phyloP scores from a whole-genome alignment of 2,113 vertebrate genomes.

The Mola mola region DNA sequence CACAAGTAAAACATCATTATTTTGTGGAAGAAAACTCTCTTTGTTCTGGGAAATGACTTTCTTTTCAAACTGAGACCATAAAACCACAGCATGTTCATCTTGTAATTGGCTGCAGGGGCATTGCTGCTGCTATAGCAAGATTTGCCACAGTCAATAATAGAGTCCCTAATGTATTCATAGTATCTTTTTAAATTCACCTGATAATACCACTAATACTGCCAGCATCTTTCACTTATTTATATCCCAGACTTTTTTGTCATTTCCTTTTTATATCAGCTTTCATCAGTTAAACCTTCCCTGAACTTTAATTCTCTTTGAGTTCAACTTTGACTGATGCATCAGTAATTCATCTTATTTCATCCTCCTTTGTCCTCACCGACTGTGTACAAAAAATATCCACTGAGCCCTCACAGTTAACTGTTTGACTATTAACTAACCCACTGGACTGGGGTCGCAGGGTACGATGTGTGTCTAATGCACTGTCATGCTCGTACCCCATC shows the following conservation, averaged over 20 bases:
- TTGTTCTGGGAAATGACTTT: background rate
- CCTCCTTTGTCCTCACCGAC: no score
- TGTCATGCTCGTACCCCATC: constrained; percentile 23
- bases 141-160: background rate
- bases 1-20: constrained; percentile 3
- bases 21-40: background rate
- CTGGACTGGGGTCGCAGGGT: constrained; percentile 14
- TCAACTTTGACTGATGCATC: constrained; percentile 7
- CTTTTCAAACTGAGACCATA: background rate
- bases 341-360: constrained; percentile 21
- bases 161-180: background rate
- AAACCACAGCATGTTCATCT: background rate
- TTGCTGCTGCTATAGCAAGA: constrained; percentile 1
- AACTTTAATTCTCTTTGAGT: background rate
- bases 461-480: constrained; percentile 26
- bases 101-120: background rate
- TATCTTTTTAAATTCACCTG: background rate
- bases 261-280: background rate
- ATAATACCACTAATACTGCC: background rate
- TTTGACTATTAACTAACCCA: constrained; percentile 25
- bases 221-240: background rate
- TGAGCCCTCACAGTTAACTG: constrained; percentile 22
- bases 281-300: background rate
- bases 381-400: no score
- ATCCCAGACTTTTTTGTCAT: background rate